Evolutionary conservation across 2,797 vertebrate species (phyloP).

Genomic region (Huso huso): DNA sequence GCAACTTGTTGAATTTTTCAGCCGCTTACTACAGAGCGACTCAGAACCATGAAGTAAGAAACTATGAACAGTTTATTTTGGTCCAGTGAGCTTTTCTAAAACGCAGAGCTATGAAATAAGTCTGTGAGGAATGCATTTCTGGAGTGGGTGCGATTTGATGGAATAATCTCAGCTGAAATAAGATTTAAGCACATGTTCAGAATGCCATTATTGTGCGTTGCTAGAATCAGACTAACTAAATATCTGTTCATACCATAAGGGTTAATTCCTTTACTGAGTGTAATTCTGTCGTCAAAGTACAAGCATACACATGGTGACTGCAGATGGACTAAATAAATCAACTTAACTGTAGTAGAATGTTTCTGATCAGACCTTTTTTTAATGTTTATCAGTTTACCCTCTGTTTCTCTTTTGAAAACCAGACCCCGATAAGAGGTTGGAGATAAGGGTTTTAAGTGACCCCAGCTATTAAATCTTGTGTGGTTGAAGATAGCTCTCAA

Average conservation of each 20-base stretch:
- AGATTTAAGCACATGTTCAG: conserved; percentile 20
- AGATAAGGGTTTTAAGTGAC: too few species aligned
- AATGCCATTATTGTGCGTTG: conserved; percentile 3
- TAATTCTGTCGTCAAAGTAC: too few species aligned
- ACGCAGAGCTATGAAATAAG: conserved; percentile 37
- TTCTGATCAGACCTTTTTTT: background rate
- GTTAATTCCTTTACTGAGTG: too few species aligned
- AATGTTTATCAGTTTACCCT: too few species aligned
- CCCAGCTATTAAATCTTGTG: too few species aligned
- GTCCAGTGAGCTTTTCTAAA: conserved; percentile 44
- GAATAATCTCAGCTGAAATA: conserved; percentile 37
- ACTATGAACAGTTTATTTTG: conserved; percentile 53
- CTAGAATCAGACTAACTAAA: background rate
- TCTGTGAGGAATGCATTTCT: conserved; percentile 35
- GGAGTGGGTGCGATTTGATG: conserved; percentile 52
- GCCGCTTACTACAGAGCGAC: conserved; percentile 32
- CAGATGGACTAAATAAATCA: too few species aligned
- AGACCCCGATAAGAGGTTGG: too few species aligned
- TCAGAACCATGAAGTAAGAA: conserved; percentile 34
- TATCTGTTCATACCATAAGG: too few species aligned
- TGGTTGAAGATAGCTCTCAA: too few species aligned
- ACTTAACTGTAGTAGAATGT: too few species aligned
- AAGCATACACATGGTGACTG: too few species aligned
- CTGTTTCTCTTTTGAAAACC: background rate
- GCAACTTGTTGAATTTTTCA: conserved; percentile 46